phyloP scores from a whole-genome alignment of 2,113 vertebrate genomes.

The Pseudorhombus dupliciocellatus region DNA sequence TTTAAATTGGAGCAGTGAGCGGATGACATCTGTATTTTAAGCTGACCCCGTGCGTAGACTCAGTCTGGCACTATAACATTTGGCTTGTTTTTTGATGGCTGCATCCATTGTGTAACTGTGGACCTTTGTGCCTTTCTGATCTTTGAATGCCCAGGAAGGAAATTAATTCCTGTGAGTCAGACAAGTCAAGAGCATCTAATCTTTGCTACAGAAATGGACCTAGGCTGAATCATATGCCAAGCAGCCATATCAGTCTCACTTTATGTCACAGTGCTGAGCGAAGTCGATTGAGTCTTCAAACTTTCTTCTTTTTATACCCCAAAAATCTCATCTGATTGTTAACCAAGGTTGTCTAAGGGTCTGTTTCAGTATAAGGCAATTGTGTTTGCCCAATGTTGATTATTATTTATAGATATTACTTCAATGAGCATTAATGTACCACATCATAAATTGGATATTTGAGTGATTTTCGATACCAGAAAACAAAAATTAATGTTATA shows the following conservation, averaged over 20 bases:
- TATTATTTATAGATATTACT: too few species aligned
- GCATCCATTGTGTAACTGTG: neutral
- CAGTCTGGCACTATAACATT: neutral
- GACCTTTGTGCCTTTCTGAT: neutral
- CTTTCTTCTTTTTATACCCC: neutral
- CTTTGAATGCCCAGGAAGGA: neutral
- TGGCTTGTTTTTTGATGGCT: neutral
- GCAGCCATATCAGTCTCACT: neutral
- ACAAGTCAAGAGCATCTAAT: neutral
- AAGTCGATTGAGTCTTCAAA: neutral
- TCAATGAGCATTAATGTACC: too few species aligned
- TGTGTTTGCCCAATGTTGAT: too few species aligned
- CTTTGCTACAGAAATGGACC: neutral
- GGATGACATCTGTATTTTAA: constrained; percentile 7
- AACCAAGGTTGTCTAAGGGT: too few species aligned
- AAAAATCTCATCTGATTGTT: too few species aligned
- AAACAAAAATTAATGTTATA: too few species aligned
- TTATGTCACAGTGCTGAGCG: neutral
- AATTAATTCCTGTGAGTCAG: neutral
- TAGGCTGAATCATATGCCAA: neutral
- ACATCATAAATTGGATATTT: neutral
- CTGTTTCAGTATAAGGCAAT: too few species aligned
- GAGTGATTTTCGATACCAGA: too few species aligned
- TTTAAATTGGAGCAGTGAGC: constrained; percentile 15
- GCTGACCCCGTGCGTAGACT: neutral